Evolutionary conservation across 2,888 invertebrate genomes (phyloP).

Genomic region (Drosophila picticornis): DNA sequence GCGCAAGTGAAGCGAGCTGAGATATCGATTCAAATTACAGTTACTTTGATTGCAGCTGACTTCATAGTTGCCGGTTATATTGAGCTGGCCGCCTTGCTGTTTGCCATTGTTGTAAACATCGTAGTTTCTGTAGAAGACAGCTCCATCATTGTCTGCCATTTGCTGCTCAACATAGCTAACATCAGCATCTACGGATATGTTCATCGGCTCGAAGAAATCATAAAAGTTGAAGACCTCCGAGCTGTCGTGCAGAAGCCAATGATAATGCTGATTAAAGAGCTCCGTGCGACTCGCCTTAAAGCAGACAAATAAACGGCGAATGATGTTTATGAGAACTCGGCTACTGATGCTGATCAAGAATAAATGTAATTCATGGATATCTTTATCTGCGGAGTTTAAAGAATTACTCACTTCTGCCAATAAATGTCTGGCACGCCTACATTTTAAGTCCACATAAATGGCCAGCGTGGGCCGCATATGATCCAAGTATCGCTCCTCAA

Average conservation of each 20-base stretch:
- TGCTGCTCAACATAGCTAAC: constrained; percentile 67
- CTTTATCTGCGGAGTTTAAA: neutral
- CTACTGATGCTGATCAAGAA: neutral
- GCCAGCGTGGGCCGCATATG: constrained; percentile 65
- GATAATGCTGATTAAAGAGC: constrained; percentile 75
- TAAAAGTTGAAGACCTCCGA: constrained; percentile 47
- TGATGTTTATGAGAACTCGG: no score
- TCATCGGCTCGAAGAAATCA: constrained; percentile 63
- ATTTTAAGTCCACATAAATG: constrained; percentile 76
- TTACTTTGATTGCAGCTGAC: constrained; percentile 52
- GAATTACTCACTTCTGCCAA: constrained; percentile 47
- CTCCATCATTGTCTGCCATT: neutral
- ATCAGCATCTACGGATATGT: constrained; percentile 82
- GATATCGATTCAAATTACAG: constrained; percentile 56
- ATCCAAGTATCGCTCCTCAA: constrained; percentile 58
- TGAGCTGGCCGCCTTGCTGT: constrained; percentile 81
- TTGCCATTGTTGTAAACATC: constrained; percentile 84
- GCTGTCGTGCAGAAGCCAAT: constrained; percentile 79
- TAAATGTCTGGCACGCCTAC: constrained; percentile 48
- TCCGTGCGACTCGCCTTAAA: constrained; percentile 69
- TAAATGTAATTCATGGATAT: neutral
- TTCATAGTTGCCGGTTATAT: constrained; percentile 77
- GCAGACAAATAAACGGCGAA: neutral
- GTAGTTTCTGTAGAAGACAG: constrained; percentile 58
- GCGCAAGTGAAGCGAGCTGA: constrained; percentile 68